phyloP scores from a whole-genome alignment of 2,888 invertebrate species.

The Pharmacophagus antenor region DNA sequence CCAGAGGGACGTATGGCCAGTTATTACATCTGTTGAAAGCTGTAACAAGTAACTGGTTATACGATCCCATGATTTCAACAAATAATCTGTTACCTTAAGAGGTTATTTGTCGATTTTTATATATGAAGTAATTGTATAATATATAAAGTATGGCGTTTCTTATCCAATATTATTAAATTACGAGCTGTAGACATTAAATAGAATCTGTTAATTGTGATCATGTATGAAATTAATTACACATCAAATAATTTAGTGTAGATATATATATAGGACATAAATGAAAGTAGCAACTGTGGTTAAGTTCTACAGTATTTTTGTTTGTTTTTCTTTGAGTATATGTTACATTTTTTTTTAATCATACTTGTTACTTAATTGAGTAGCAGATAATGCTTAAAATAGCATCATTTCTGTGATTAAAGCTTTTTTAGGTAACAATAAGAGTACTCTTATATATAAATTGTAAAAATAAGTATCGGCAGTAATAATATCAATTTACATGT shows the following conservation, averaged over 20 bases:
- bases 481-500: not conserved
- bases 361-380: not conserved
- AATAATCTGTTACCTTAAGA: conserved; percentile 1
- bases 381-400: not conserved
- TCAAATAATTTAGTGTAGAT: not conserved
- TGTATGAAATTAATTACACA: too few species aligned
- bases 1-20: conserved; percentile 36
- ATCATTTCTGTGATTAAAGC: not conserved
- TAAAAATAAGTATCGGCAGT: not conserved
- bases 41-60: conserved; percentile 31
- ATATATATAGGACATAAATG: too few species aligned
- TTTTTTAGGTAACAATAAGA: not conserved
- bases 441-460: not conserved
- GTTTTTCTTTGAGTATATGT: too few species aligned
- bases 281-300: too few species aligned
- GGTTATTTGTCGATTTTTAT: not conserved
- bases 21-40: conserved; percentile 46
- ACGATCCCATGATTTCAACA: not conserved
- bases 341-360: too few species aligned
- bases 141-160: not conserved
- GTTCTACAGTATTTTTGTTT: too few species aligned
- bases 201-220: too few species aligned
- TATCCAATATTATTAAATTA: not conserved
- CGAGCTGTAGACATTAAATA: not conserved
- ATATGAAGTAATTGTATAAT: not conserved